Conservation (phyloP, 2,797 vertebrate genomes). For the Danio tinwini region DNA sequence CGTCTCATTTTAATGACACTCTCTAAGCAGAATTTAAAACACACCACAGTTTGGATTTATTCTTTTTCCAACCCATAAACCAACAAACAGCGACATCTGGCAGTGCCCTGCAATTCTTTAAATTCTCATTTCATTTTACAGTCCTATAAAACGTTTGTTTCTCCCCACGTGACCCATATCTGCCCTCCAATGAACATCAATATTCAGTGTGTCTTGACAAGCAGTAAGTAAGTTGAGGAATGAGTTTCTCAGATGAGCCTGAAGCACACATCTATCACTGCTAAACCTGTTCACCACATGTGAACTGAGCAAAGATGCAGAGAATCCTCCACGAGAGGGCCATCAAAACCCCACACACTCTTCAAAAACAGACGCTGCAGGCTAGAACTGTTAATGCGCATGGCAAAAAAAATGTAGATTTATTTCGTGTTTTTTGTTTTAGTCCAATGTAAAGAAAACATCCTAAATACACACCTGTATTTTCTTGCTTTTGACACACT, state of each 20-base stretch:
- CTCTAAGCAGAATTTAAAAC: neutral
- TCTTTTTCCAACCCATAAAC: constrained; percentile 24
- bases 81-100: constrained; percentile 27
- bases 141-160: constrained; percentile 23
- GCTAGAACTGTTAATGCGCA: too few relatives aligned
- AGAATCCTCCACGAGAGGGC: constrained; percentile 42
- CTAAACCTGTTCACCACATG: constrained; percentile 50
- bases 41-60: constrained; percentile 2
- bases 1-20: constrained; percentile 11
- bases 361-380: too few relatives aligned
- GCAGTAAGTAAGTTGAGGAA: constrained; percentile 60
- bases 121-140: constrained; percentile 30
- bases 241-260: constrained; percentile 49
- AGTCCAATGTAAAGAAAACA: too few relatives aligned
- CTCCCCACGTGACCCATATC: neutral
- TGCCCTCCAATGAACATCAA: constrained; percentile 34
- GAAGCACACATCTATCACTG: constrained; percentile 34
- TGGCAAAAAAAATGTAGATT: too few relatives aligned
- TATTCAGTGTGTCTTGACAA: constrained; percentile 45
- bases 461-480: too few relatives aligned
- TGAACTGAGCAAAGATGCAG: neutral
- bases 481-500: too few relatives aligned
- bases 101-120: constrained; percentile 15
- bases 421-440: too few relatives aligned
- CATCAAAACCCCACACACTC: neutral